Evolutionary conservation across 2,888 invertebrate species (phyloP), one percentile per base, ranked within the genome.

Genomic region (Agrochola litura): DNA sequence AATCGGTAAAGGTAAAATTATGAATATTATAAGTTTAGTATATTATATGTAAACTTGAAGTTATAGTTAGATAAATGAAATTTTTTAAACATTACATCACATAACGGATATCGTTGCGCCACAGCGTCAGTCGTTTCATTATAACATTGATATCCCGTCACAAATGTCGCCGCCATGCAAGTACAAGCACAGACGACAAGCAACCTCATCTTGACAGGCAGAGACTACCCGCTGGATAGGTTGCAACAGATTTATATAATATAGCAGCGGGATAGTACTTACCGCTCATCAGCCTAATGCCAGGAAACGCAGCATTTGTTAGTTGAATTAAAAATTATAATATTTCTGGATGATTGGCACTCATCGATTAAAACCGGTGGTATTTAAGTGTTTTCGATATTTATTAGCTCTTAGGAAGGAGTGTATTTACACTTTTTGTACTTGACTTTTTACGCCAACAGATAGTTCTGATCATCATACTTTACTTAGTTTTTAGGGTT

Each of bases 91-190:
- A 56, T n/a, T 56, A n/a, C 10, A 22, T 37, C 22, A 63, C 80
- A 16, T 67, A 80, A 73, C 56, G 70, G 67, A 37, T 77, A 58
- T 6, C 49, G n/a, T 16, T 19, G 22, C 9, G 80, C 12, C 16
- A 58, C 80, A n/a, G 69, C 70, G n/a, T 81, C 67, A 37, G 16
- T n/a, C n/a, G n/a, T 74, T 37, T 71, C 77, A 67, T 77, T 81
- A 52, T 58, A 67, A n/a, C 54, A 67, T 63, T 67, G 41, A 64
- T 72, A 56, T 14, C 78, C 30, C 1, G 25, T 52, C 41, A 75
- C 78, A 72, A 56, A 37, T 46, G 54, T 37, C n/a, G 56, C 16
- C 37, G 46, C n/a, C 0, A 58, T 30, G 10, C 49, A 72, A 1
- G 76, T 41, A 68, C 67, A 79, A n/a, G 58, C 16, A 64, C 30